These are phyloP conservation scores for Eublepharis macularius DNA, from an alignment of 2,113 vertebrate genomes.

Conservation along the genomic window DNA sequence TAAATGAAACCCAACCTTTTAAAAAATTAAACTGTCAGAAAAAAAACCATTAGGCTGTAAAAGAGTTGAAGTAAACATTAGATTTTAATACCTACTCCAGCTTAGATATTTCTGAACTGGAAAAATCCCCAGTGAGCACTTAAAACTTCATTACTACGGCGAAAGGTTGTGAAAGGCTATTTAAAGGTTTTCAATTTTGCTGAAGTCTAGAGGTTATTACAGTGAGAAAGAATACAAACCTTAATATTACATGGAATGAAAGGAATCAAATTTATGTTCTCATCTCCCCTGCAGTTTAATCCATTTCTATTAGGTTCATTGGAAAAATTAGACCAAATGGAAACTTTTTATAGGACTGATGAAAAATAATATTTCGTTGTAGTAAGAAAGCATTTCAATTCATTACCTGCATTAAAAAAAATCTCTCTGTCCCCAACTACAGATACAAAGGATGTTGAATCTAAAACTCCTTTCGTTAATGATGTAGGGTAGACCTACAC, in stretches of 20 bases:
- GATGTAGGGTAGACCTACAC: not conserved
- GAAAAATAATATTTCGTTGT: slow-evolving; percentile 74
- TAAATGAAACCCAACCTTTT: slow-evolving; percentile 80
- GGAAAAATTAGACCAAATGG: slow-evolving; percentile 72
- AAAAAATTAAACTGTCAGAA: slow-evolving; percentile 82
- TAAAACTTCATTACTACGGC: slow-evolving; percentile 83
- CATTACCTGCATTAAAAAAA: slow-evolving; percentile 59
- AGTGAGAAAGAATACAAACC: slow-evolving; percentile 79
- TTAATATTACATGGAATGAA: slow-evolving; percentile 82
- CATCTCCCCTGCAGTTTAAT: slow-evolving; percentile 80
- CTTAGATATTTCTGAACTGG: slow-evolving; percentile 80
- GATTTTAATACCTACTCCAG: slow-evolving; percentile 83
- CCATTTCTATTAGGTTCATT: slow-evolving; percentile 76
- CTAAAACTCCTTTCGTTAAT: slow-evolving; percentile 35
- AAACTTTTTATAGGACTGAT: slow-evolving; percentile 72
- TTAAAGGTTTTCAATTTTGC: slow-evolving; percentile 86
- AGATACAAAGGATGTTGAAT: slow-evolving; percentile 51
- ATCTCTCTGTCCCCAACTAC: slow-evolving; percentile 33
- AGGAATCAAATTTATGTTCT: slow-evolving; percentile 82
- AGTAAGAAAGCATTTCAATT: slow-evolving; percentile 62
- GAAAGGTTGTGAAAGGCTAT: slow-evolving; percentile 84
- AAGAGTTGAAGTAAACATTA: slow-evolving; percentile 83
- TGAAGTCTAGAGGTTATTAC: slow-evolving; percentile 84
- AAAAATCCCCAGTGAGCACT: slow-evolving; percentile 80
- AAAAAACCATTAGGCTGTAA: slow-evolving; percentile 80